These are phyloP conservation scores for Heliconius himera DNA, from an alignment of 1,140 invertebrate genomes.

Conservation along the genomic window DNA sequence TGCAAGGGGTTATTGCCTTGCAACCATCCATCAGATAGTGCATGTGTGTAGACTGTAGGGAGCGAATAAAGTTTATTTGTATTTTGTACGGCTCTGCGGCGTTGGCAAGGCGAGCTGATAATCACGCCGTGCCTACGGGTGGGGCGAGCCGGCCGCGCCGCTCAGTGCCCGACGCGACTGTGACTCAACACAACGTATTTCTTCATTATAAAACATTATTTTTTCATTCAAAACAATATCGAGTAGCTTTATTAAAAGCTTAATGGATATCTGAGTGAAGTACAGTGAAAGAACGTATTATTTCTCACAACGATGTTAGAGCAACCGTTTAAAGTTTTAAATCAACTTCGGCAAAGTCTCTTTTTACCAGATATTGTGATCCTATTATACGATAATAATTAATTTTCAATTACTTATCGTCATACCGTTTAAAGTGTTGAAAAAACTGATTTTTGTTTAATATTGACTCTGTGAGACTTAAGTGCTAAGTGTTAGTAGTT, in stretches of 20 bases:
- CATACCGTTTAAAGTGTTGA: slow-evolving; percentile 17
- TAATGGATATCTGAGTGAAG: slow-evolving; percentile 17
- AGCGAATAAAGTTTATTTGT: slow-evolving; percentile 80
- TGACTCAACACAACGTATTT: slow-evolving; percentile 55
- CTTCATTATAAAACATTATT: slow-evolving; percentile 32
- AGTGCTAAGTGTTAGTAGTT: slow-evolving; percentile 35
- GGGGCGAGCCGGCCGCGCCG: slow-evolving; percentile 61
- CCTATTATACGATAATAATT: slow-evolving; percentile 74
- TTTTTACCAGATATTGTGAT: slow-evolving; percentile 73
- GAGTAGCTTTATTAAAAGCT: slow-evolving; percentile 19
- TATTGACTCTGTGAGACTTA: slow-evolving; percentile 52
- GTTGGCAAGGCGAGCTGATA: slow-evolving; percentile 71
- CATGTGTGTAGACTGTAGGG: slow-evolving; percentile 71
- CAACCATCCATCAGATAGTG: slow-evolving; percentile 64
- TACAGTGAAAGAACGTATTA: slow-evolving; percentile 36
- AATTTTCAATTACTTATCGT: slow-evolving; percentile 28
- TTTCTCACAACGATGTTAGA: slow-evolving; percentile 66
- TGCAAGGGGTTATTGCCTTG: slow-evolving; percentile 77
- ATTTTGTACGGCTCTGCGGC: slow-evolving; percentile 68
- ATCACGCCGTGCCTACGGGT: slow-evolving; percentile 64
- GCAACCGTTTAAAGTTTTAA: slow-evolving; percentile 71
- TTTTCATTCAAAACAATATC: slow-evolving; percentile 24
- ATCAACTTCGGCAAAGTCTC: slow-evolving; percentile 64
- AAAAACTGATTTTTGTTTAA: slow-evolving; percentile 40
- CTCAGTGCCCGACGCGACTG: slow-evolving; percentile 63